These are phyloP conservation scores for Cryptus viduatorius DNA, from an alignment of 2,888 invertebrate species.

Conservation along the genomic window DNA sequence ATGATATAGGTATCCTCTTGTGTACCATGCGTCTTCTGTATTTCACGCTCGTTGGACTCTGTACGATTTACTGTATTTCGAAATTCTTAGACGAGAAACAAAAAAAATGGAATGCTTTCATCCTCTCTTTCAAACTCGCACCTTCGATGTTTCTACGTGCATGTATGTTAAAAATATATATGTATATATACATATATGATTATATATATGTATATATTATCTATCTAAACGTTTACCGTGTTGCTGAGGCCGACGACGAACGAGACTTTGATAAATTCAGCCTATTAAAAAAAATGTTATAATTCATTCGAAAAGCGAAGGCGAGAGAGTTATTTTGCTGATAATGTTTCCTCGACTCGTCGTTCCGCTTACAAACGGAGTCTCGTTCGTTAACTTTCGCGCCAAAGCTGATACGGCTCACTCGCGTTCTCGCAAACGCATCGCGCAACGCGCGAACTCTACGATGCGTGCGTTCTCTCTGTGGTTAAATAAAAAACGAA, in stretches of 20 bases:
- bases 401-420: constrained; percentile 50
- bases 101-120: constrained; percentile 66
- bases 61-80: constrained; percentile 20
- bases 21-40: constrained; percentile 47
- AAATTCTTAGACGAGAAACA: constrained; percentile 55
- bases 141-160: constrained; percentile 79
- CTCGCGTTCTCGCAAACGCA: constrained; percentile 40
- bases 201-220: constrained; percentile 59
- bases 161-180: constrained; percentile 70
- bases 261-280: constrained; percentile 52
- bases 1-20: constrained; percentile 41
- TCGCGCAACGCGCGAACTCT: constrained; percentile 28
- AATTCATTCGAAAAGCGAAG: background rate
- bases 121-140: constrained; percentile 73
- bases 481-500: constrained; percentile 3
- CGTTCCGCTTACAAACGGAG: constrained; percentile 16
- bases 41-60: constrained; percentile 40
- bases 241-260: constrained; percentile 61
- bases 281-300: constrained; percentile 16
- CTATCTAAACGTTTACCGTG: constrained; percentile 46
- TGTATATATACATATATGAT: constrained; percentile 50
- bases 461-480: constrained; percentile 35
- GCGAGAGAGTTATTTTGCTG: constrained; percentile 33
- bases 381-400: constrained; percentile 57
- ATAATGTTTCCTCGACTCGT: constrained; percentile 1